These are phyloP conservation scores for Rhinella marina DNA, from an alignment of 2,797 vertebrate genomes.

Conservation along the genomic window DNA sequence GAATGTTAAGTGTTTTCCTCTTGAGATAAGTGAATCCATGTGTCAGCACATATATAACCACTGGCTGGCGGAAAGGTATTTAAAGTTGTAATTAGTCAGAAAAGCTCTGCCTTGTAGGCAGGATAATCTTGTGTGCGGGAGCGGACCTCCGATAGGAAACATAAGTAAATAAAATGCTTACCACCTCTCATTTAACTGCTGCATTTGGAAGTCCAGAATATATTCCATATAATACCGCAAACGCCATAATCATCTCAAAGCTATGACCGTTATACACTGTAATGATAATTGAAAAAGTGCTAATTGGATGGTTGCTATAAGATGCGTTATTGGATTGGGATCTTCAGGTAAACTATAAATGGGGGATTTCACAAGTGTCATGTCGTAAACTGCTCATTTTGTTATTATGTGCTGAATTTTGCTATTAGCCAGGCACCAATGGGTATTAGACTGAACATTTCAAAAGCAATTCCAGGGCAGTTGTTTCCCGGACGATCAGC, in stretches of 20 bases:
- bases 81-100: conserved; percentile 60
- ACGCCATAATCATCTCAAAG: not conserved
- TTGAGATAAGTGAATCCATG: conserved; percentile 59
- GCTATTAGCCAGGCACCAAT: not conserved
- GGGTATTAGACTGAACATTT: conserved; percentile 25
- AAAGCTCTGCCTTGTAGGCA: conserved; percentile 47
- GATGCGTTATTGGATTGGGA: not conserved
- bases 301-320: not conserved
- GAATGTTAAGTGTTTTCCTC: conserved; percentile 61
- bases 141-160: conserved; percentile 17
- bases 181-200: not conserved
- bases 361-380: not conserved
- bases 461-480: not conserved
- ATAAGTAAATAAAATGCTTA: conserved; percentile 26
- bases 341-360: not conserved
- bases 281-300: conserved; percentile 17
- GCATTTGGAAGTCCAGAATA: not conserved
- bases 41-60: conserved; percentile 59
- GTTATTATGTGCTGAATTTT: conserved; percentile 21
- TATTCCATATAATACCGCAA: not conserved
- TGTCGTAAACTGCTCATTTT: conserved; percentile 21
- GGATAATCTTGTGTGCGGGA: conserved; percentile 3
- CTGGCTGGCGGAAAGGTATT: conserved; percentile 52
- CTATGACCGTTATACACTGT: not conserved
- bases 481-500: not conserved